Evolutionary conservation across 1,140 invertebrate genomes (phyloP), one percentile per base, ranked within the genome.

Genomic region (Drosophila neocordata): DNA sequence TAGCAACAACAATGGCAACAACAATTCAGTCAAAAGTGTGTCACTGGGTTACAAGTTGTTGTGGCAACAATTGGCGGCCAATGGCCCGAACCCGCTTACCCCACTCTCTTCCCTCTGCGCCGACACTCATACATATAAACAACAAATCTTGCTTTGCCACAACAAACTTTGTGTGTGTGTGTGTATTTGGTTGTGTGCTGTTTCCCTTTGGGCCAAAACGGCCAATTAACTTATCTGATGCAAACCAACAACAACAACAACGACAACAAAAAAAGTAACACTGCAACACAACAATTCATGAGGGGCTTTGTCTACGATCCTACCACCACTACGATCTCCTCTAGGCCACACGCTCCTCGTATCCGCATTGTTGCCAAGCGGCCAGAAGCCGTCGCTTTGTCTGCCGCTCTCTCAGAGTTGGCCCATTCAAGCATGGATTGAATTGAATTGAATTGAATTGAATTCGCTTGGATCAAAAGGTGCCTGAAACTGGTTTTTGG

Each of bases 221-320:
- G 81, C 82, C 81, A 85, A 85, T 85, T 87, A 85, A 81, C 82
- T 77, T 87, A 85, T 87, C 82, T 87, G 77, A 85, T 85, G 73
- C 52, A 63, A 65, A 67, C 13, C 57, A 58, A 37, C 61, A 52
- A 61, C 51, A 55, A n/a, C 31, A 34, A 48, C 31, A 37, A 35
- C 20, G 34, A 53, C 12, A 68, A 34, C 22, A 51, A 38, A 55
- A 38, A 63, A 48, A 11, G 31, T 27, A 56, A 51, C 13, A 41
- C 68, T 70, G 56, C 55, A 67, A 70, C 67, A 70, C 67, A 80
- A 70, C 67, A 80, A 75, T 73, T 75, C 77, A 59, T 38, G 60
- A n/a, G n/a, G 66, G 64, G 24, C 63, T 65, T 79, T 76, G 80
- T 79, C 81, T 84, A 59, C 66, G 73, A 80, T 84, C 81, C 63